phyloP scores from a whole-genome alignment of 2,797 vertebrate genomes.

The Nyctibius grandis region DNA sequence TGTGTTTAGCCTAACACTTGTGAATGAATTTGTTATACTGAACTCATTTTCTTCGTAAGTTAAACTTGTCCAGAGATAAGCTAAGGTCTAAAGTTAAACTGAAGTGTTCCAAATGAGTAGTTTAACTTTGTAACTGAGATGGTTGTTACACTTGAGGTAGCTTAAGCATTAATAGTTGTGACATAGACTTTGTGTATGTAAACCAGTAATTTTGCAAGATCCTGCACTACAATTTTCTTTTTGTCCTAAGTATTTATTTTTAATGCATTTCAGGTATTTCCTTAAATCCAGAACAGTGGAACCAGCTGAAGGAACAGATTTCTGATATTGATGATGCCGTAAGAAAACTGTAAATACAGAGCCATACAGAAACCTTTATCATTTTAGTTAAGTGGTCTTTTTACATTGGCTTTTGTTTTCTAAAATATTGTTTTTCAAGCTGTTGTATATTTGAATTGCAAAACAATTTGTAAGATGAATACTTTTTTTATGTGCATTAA shows the following conservation, averaged over 20 bases:
- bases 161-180: background rate
- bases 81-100: background rate
- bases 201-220: background rate
- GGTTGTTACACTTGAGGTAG: background rate
- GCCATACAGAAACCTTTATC: conserved; percentile 62
- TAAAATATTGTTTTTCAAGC: conserved; percentile 78
- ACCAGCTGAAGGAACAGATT: conserved; percentile 96
- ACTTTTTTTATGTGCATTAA: conserved; percentile 80
- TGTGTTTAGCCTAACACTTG: background rate
- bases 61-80: background rate
- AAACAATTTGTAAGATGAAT: conserved; percentile 77
- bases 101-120: background rate
- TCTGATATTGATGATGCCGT: conserved; percentile 95
- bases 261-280: conserved; percentile 85
- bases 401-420: conserved; percentile 84
- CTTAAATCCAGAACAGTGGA: conserved; percentile 96
- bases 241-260: conserved; percentile 37
- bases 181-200: background rate
- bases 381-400: conserved; percentile 72
- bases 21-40: background rate
- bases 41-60: background rate
- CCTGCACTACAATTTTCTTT: background rate
- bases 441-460: conserved; percentile 80
- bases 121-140: background rate
- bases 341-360: conserved; percentile 84